Base-by-base conservation (phyloP, 1,140 invertebrate genomes). In the Rhizoglyphus robini region DNA sequence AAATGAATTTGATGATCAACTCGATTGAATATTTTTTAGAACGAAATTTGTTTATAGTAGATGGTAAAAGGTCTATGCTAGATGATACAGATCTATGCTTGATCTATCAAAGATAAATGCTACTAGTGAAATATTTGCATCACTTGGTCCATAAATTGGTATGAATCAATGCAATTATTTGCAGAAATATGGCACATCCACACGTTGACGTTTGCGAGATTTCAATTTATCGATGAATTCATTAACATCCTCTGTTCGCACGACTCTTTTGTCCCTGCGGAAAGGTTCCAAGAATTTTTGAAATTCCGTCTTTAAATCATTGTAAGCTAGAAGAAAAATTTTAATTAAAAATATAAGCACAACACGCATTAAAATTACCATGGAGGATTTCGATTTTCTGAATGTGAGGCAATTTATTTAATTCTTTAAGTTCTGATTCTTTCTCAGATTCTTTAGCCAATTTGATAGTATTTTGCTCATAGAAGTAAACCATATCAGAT, bases 181-280 rank as follows among this genome's bases (percentile, higher is more conserved):
- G 18, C 36, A 41, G 18, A 41, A 18, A 41, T 41, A 41, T 18
- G 36, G 36, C 36, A 41, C 18, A 41, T 41, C 18, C 8, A 41
- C 8, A 51, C 25, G 49, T n/a, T 8, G 29, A 18, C 63, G 47
- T 36, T 51, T 57, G 15, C 51, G 47, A 34, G 63, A 18, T 58
- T 64, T 65, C n/a, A 67, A 23, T 57, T 27, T 30, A 15, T 82
- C 83, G 75, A 96, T 95, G 75, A 96, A 96, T 68, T 87, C 85
- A 69, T 84, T 83, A 38, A 96, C 91, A 73, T 96, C 90, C 74
- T 93, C 88, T 73, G 88, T 87, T 57, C 86, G 82, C 0, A 96
- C 89, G 5, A 94, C 83, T 73, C 87, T 88, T 67, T 87, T 87
- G 68, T 83, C 18, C 8, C 8, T 41, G 18, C 8, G 8, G 18